Percentiles rank a stretch among this genome's conserved stretches.
phyloP scores from a whole-genome alignment of 64 coral and sea anemone genomes.

The Dendronephthya gigantea region DNA sequence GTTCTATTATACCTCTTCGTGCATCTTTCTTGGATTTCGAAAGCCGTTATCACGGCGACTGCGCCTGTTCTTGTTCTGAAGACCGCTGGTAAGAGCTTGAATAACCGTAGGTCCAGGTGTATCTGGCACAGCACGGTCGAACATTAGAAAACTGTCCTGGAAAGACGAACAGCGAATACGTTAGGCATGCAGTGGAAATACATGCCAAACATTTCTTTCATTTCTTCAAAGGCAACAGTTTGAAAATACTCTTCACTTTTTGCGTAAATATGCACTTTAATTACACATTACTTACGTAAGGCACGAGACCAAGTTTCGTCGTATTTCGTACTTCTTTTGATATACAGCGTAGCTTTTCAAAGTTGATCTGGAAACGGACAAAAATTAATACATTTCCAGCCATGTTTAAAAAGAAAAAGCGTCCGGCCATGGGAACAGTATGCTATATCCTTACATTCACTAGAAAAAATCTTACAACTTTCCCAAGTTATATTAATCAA shows the following conservation, averaged over 20 bases:
- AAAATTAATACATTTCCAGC: too few relatives aligned
- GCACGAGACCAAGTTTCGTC: background rate
- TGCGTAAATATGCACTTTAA: too few relatives aligned
- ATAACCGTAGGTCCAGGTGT: background rate
- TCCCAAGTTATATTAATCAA: too few relatives aligned
- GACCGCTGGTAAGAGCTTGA: background rate
- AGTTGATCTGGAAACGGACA: background rate
- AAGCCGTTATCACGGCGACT: background rate
- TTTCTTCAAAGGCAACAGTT: too few relatives aligned
- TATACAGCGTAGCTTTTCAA: conserved; percentile 2
- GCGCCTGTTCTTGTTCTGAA: conserved; percentile 14
- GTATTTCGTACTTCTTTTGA: conserved; percentile 1
- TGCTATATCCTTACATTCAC: too few relatives aligned
- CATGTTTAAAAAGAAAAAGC: too few relatives aligned
- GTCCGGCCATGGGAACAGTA: too few relatives aligned
- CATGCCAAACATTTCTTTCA: background rate
- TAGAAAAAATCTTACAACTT: too few relatives aligned
- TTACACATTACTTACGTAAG: background rate
- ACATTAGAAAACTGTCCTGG: background rate
- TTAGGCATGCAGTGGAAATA: background rate
- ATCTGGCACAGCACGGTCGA: background rate
- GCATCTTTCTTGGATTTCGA: background rate
- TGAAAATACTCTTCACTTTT: too few relatives aligned
- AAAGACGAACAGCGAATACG: background rate
- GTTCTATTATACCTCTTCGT: conserved; percentile 22